Base-by-base conservation (phyloP, 1,140 invertebrate genomes). In the Drosophila saltans region DNA sequence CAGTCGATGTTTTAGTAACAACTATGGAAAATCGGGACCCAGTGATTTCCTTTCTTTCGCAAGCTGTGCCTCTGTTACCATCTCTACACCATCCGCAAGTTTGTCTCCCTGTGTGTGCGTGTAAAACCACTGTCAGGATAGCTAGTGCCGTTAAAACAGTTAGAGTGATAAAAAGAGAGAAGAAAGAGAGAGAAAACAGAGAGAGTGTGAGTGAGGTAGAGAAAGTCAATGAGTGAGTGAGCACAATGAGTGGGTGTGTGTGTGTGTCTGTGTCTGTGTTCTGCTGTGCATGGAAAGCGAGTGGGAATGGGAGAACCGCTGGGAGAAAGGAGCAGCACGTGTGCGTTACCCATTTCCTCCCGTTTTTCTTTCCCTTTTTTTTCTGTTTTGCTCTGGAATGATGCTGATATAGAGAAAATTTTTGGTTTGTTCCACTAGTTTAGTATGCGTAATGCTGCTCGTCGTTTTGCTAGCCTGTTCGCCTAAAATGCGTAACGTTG, bases 401-500 rank as follows among this genome's bases (percentile, higher is more conserved):
- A 40, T 28, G 43, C n/a, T 21, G 21, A 21, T 11, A 21, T 9
- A 43, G 6, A 59, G 57, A 45, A 33, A 71, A 33, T 69, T 62
- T 57, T 57, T 58, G 41, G 7, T 41, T 40, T 52, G 9, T 3
- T 30, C 21, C 21, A 33, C 33, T 78, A 78, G 75, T 78, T 86
- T 88, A 88, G 83, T 88, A 77, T 43, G 83, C 66, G 70, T 77
- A 62, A 83, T 69, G 83, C 80, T 86, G 83, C 33, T 70, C 59
- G 11, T 7, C 28, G 65, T 39, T 90, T 91, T 91, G 89, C 33
- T 74, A 69, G 73, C 88, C 89, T 91, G 84, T 91, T 91, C 79
- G 61, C 65, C 80, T 80, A 77, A 89, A 91, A 82, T 91, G 89
- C 89, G 81, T 91, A 81, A 75, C 64, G 78, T 75, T 83, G 89